phyloP scores from a whole-genome alignment of 2,797 vertebrate species.

The Diglossa cyanea region DNA sequence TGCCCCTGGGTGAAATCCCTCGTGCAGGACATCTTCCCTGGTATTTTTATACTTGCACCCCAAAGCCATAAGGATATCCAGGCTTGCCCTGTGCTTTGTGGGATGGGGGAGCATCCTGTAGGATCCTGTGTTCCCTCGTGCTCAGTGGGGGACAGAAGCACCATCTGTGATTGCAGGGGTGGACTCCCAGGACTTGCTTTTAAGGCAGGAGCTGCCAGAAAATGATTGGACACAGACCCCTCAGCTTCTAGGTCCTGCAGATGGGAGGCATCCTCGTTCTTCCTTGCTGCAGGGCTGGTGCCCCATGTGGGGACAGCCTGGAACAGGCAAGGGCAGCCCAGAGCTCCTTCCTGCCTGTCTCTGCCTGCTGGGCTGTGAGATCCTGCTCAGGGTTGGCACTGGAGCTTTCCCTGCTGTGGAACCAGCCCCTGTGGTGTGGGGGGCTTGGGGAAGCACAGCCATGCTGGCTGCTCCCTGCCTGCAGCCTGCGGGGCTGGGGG shows the following conservation, averaged over 20 bases:
- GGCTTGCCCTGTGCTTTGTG: accelerated
- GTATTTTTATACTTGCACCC: background rate
- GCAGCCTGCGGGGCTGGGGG: background rate
- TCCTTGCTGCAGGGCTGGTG: background rate
- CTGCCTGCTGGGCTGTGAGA: background rate
- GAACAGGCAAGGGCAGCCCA: background rate
- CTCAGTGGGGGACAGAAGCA: background rate
- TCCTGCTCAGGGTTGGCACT: background rate
- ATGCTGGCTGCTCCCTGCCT: accelerated
- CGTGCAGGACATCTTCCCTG: background rate
- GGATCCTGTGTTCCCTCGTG: background rate
- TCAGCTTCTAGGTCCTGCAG: background rate
- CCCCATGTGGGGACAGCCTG: accelerated
- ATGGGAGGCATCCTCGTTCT: background rate
- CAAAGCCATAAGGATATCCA: background rate
- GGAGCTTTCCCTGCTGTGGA: accelerated
- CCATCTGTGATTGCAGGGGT: background rate
- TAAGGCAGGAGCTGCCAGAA: background rate
- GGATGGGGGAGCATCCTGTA: background rate
- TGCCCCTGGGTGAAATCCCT: background rate
- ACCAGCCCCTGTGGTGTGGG: accelerated
- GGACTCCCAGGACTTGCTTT: background rate
- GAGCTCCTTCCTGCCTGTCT: background rate
- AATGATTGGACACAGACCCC: background rate
- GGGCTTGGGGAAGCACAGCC: background rate